Base-by-base conservation (phyloP, 2,888 invertebrate species). In the Megamerina dolium region DNA sequence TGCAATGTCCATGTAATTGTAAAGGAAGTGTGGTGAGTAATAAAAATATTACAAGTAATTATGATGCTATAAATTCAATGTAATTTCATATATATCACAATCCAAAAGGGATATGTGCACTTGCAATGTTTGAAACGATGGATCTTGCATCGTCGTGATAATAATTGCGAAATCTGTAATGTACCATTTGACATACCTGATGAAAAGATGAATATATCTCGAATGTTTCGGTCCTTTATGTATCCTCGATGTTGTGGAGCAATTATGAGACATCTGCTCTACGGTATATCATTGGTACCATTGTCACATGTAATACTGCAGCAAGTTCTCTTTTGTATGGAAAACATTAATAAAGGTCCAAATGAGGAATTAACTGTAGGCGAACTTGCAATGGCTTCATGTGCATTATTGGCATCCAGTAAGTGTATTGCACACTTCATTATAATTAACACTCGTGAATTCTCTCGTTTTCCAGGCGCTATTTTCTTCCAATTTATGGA, bases 401-500 rank as follows among this genome's bases (percentile, higher is more conserved):
- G 57, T 35, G 53, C 60, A 4, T 37, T 68, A 14, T 46, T 68
- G 5, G 64, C 66, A 16, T 65, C 69, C 44, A 66, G 68, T 55
- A 57, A 41, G 43, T 40, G 17, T 1, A 18, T 37, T 2, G 2
- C 4, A 12, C 10, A 5, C 6, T 34, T 9, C 12, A 37, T 13
- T 17, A 13, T 26, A 19, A n/a, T 18, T 5, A 16, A 13, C 2
- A 16, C n/a, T 37, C 17, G 2, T 9, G 26, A 12, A 6, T 8
- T 10, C 32, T 30, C 17, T 32, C 12, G 10, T 17, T 19, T 43
- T 44, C 2, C 43, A 62, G 63, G 60, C 41, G 51, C 63, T 2
- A 54, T 66, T 5, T 68, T 70, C 44, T 68, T 70, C 38, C 58
- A 66, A 35, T 64, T 61, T 23, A 62, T 70, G 23, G 70, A 70